Evolutionary conservation across 1,140 invertebrate genomes (phyloP).

Genomic region (Prorops nasuta): DNA sequence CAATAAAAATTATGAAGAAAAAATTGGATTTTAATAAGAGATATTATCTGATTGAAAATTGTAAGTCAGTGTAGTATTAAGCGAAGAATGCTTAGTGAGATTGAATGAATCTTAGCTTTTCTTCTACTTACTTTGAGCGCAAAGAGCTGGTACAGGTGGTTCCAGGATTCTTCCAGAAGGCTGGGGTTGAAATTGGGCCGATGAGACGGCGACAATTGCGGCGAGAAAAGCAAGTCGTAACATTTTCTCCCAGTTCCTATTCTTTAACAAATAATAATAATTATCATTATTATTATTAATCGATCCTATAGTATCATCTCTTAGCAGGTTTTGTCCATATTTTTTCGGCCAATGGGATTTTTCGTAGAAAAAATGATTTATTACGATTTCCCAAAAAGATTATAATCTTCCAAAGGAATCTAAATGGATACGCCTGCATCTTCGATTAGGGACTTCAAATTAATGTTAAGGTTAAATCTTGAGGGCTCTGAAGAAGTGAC

Average conservation of each 20-base stretch:
- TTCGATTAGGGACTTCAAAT: no score
- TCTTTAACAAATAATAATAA: neutral
- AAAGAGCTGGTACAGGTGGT: slow-evolving; percentile 69
- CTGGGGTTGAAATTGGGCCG: slow-evolving; percentile 61
- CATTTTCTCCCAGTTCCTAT: slow-evolving; percentile 54
- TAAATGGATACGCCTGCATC: neutral
- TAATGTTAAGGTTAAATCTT: no score
- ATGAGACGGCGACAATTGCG: slow-evolving; percentile 51
- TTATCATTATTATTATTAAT: neutral
- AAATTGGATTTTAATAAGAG: no score
- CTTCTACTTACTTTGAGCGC: slow-evolving; percentile 64
- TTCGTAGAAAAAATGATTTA: neutral
- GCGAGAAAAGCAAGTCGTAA: slow-evolving; percentile 44
- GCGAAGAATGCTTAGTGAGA: no score
- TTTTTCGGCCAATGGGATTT: neutral
- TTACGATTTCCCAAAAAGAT: neutral
- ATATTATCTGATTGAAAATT: no score
- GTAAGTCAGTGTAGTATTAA: no score
- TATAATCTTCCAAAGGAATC: slow-evolving; percentile 6
- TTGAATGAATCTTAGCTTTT: no score
- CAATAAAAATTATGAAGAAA: no score
- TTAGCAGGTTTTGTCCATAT: neutral
- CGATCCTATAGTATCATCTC: no score
- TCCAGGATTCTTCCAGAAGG: slow-evolving; percentile 69
- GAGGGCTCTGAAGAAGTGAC: slow-evolving; percentile 16